Evolutionary conservation across 2,888 invertebrate species (phyloP), one percentile per base, ranked within the genome.

Genomic region (Ormyrus nitidulus): DNA sequence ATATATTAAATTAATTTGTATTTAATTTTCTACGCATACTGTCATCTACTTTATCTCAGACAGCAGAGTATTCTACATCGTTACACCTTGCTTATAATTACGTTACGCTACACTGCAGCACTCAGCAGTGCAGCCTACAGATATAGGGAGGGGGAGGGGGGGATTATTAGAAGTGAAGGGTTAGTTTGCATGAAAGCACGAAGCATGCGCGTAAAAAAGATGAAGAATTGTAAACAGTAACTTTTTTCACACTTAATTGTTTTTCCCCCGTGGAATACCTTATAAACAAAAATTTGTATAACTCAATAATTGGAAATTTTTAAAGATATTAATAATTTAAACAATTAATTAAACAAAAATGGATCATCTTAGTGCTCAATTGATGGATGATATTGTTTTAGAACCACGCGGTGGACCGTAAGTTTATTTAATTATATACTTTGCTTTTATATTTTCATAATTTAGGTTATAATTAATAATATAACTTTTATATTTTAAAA

Each of bases 331-430:
- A 3, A 19, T 56, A 51, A 44, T 51, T 66, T 5, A 46, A 1
- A 61, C 5, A 11, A 54, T 62, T 48, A 44, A 53, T 13, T 44
- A 8, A 34, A 53, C 56, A 64, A 83, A 73, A 79, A 89, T 89
- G 88, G 87, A 89, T 84, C 84, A 84, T 76, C 82, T 77, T 54
- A 86, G 86, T 79, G 76, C 84, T 68, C 83, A 87, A 81, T 83
- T 88, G 64, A 87, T 88, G 88, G 86, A 89, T 5, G 88, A 88
- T 65, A 80, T 86, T 66, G 83, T 83, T 65, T 83, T 85, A 65
- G 87, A 87, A 68, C 77, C 62, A 74, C 85, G 78, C 83, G 77
- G 46, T 64, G 64, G 49, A n/a, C 61, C 68, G 84, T 84, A 82
- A 83, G 83, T 81, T 69, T 54, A 53, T 66, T 51, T 13, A 46